Conservation (phyloP, 2,888 invertebrate species). For the Desoria tigrina region DNA sequence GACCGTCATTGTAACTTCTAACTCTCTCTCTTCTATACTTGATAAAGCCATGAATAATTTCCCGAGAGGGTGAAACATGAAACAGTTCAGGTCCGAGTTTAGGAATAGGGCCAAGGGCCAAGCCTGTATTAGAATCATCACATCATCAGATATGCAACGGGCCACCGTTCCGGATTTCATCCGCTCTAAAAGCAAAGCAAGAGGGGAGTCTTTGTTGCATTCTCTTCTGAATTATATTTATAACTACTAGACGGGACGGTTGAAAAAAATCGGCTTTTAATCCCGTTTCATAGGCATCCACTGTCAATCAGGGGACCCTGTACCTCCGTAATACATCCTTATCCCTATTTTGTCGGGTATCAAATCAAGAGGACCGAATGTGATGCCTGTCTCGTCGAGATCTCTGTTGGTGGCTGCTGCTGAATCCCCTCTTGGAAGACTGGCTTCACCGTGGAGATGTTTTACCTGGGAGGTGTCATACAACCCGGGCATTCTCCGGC, state of each 20-base stretch:
- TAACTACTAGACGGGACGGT: background rate
- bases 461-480: slow-evolving; percentile 20
- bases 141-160: background rate
- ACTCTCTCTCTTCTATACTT: no score
- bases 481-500: slow-evolving; percentile 21
- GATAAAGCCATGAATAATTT: slow-evolving; percentile 44
- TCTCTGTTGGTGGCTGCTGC: slow-evolving; percentile 17
- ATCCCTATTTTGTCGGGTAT: no score
- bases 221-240: no score
- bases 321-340: slow-evolving; percentile 1
- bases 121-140: background rate
- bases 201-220: background rate
- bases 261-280: slow-evolving; percentile 21
- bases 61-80: slow-evolving; percentile 25
- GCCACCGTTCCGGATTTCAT: background rate
- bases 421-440: slow-evolving; percentile 12
- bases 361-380: background rate
- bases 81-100: no score
- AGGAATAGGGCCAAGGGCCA: no score
- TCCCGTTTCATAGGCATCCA: slow-evolving; percentile 37
- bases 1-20: background rate
- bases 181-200: no score
- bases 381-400: background rate
- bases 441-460: slow-evolving; percentile 32
- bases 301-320: slow-evolving; percentile 31